These are phyloP conservation scores for Lasaia peninsularis DNA, from an alignment of 1,140 invertebrate genomes.

Conservation along the genomic window DNA sequence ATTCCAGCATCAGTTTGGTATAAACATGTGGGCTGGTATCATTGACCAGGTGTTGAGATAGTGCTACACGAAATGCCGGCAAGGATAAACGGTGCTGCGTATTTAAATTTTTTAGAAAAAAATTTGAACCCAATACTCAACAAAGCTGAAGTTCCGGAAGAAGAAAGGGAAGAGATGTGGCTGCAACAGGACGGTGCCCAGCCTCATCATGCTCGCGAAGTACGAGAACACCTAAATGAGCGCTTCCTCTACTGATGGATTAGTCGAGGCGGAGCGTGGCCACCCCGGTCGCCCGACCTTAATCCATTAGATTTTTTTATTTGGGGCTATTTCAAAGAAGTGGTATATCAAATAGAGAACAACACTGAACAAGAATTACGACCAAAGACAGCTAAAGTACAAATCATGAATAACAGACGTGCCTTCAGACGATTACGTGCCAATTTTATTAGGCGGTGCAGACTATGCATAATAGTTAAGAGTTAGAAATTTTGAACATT, in stretches of 20 bases:
- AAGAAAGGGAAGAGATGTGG: conserved; percentile 16
- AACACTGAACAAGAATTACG: conserved; percentile 21
- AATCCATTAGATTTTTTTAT: conserved; percentile 57
- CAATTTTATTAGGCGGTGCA: conserved; percentile 14
- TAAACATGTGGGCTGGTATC: conserved; percentile 17
- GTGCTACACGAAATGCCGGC: conserved; percentile 14
- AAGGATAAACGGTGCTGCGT: conserved; percentile 16
- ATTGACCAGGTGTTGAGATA: conserved; percentile 18
- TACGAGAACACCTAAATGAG: conserved; percentile 37
- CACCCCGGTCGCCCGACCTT: conserved; percentile 56
- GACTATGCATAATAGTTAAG: conserved; percentile 17
- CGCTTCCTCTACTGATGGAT: conserved; percentile 49
- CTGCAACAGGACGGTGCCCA: conserved; percentile 24
- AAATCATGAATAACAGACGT: conserved; percentile 17
- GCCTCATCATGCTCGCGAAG: conserved; percentile 32
- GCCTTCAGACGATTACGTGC: conserved; percentile 15
- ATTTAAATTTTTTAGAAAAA: conserved; percentile 19
- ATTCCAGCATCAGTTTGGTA: conserved; percentile 17
- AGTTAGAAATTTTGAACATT: conserved; percentile 21
- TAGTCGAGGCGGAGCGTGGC: conserved; percentile 54
- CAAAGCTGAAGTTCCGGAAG: conserved; percentile 15
- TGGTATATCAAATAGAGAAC: conserved; percentile 32
- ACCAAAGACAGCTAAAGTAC: conserved; percentile 16
- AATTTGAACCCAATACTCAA: conserved; percentile 16
- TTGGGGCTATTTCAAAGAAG: conserved; percentile 48